These are phyloP conservation scores for Stictocephala bisonia DNA, from an alignment of 2,888 invertebrate species.

Conservation along the genomic window DNA sequence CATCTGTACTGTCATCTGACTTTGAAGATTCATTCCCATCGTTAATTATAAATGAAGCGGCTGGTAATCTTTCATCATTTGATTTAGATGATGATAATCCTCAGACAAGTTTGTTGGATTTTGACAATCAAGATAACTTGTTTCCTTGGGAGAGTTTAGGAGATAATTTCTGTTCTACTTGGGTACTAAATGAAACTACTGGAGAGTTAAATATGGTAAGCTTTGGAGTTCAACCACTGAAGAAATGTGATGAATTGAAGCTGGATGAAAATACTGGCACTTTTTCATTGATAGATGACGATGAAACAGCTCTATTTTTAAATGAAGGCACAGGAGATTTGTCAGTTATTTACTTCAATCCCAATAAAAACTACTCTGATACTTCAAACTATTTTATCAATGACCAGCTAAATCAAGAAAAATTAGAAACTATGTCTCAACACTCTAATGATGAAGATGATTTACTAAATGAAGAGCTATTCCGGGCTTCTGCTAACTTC, in stretches of 20 bases:
- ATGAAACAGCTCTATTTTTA: slow-evolving; percentile 24
- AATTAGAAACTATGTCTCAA: slow-evolving; percentile 13
- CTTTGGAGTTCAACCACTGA: slow-evolving; percentile 21
- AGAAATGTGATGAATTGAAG: background rate
- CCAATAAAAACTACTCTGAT: background rate
- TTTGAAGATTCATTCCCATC: background rate
- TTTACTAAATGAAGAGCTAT: slow-evolving; percentile 26
- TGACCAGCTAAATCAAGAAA: background rate
- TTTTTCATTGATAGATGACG: background rate
- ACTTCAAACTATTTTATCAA: background rate
- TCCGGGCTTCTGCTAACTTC: slow-evolving; percentile 24
- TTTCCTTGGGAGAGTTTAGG: slow-evolving; percentile 16
- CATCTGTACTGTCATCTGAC: background rate
- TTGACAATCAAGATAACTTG: slow-evolving; percentile 14
- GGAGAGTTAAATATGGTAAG: slow-evolving; percentile 28
- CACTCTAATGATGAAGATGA: slow-evolving; percentile 15
- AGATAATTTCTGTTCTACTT: slow-evolving; percentile 20
- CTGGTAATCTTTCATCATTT: background rate
- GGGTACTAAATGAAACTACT: slow-evolving; percentile 29
- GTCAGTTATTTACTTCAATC: slow-evolving; percentile 30
- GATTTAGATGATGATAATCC: slow-evolving; percentile 16
- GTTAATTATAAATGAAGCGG: background rate
- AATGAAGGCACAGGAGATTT: slow-evolving; percentile 32
- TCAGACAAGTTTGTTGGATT: background rate
- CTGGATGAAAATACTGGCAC: slow-evolving; percentile 7